Conservation (phyloP, 2,797 vertebrate genomes). For the Mycteria americana region DNA sequence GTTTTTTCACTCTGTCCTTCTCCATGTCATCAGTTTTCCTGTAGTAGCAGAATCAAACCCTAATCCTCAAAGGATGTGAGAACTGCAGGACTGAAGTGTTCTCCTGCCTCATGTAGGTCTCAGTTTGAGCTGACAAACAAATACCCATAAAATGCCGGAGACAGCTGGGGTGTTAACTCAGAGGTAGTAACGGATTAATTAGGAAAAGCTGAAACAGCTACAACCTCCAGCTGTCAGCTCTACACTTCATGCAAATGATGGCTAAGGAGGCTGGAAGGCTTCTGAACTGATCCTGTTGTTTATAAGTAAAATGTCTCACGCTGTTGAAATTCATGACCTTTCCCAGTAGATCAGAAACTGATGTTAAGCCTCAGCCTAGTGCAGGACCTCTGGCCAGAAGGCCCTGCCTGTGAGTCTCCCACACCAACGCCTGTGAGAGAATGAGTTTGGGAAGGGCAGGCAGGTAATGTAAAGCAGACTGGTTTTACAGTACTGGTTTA, state of each 20-base stretch:
- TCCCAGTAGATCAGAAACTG: neutral
- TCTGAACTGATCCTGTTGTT: neutral
- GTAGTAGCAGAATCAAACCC: neutral
- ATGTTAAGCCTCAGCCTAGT: neutral
- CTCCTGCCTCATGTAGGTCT: neutral
- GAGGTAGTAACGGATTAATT: neutral
- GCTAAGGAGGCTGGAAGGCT: neutral
- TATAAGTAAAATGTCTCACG: neutral
- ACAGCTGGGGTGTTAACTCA: neutral
- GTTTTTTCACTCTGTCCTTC: neutral
- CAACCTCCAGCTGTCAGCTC: neutral
- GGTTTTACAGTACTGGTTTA: neutral
- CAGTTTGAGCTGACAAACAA: neutral
- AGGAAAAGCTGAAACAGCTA: neutral
- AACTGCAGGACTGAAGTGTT: neutral
- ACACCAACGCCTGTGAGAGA: neutral
- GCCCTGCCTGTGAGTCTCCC: neutral
- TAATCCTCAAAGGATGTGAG: neutral
- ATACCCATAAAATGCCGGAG: neutral
- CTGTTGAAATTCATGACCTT: neutral
- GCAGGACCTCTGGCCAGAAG: neutral
- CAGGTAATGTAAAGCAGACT: neutral
- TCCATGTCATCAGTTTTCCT: neutral
- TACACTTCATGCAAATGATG: neutral
- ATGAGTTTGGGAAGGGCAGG: neutral